phyloP scores from a whole-genome alignment of 2,888 invertebrate genomes.

The Luperina nickerlii region DNA sequence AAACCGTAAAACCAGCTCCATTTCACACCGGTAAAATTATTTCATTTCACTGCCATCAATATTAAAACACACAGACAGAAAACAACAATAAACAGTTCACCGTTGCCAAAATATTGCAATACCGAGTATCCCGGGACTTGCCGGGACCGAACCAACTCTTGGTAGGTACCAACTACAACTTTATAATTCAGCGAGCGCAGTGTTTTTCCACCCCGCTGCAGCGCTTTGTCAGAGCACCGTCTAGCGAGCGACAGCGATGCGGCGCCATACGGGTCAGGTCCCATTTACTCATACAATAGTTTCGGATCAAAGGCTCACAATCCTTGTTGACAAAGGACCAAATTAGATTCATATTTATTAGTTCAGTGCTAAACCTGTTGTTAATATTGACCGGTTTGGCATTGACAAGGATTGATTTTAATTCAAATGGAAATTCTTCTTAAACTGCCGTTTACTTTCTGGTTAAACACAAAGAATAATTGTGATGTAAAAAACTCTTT shows the following conservation, averaged over 20 bases:
- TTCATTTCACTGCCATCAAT: conserved; percentile 47
- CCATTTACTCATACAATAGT: conserved; percentile 38
- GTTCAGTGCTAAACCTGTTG: conserved; percentile 19
- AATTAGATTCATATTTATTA: conserved; percentile 54
- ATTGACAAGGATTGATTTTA: conserved; percentile 8
- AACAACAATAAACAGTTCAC: conserved; percentile 54
- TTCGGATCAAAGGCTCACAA: conserved; percentile 47
- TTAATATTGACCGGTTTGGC: conserved; percentile 19
- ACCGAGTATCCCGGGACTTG: background rate
- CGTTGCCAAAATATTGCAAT: conserved; percentile 53
- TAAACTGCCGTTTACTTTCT: background rate
- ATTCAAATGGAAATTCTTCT: conserved; percentile 11
- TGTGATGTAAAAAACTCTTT: background rate
- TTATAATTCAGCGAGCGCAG: conserved; percentile 49
- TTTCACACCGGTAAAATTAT: conserved; percentile 33
- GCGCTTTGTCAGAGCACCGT: conserved; percentile 51
- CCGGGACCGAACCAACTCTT: conserved; percentile 9
- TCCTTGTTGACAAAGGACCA: conserved; percentile 45
- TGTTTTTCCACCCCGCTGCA: conserved; percentile 43
- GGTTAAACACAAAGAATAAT: background rate
- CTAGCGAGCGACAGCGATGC: conserved; percentile 49
- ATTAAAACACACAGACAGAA: conserved; percentile 47
- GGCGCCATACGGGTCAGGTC: conserved; percentile 34
- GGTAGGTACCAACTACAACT: conserved; percentile 28
- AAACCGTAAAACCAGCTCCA: conserved; percentile 14